Percentiles rank a stretch among this genome's conserved stretches.
These are phyloP conservation scores for Pachycephus smyrnensis DNA, from an alignment of 2,888 invertebrate species.

Conservation along the genomic window DNA sequence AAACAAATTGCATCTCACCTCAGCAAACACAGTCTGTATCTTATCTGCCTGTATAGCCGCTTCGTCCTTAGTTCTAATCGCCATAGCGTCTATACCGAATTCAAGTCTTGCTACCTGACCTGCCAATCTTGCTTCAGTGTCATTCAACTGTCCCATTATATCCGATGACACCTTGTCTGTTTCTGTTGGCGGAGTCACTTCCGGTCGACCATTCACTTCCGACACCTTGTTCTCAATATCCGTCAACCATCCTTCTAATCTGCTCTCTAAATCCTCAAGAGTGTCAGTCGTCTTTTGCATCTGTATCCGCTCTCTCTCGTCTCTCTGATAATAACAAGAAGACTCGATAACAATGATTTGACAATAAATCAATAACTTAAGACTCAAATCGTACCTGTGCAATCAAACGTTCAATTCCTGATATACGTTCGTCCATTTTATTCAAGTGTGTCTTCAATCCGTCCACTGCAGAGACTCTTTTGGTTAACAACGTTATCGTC, in stretches of 20 bases:
- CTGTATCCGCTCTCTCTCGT: constrained; percentile 75
- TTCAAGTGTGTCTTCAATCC: constrained; percentile 79
- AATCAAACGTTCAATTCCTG: constrained; percentile 81
- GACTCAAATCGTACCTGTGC: constrained; percentile 70
- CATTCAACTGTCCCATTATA: constrained; percentile 44
- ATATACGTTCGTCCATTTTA: constrained; percentile 80
- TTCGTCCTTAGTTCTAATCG: constrained; percentile 33
- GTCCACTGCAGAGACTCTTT: constrained; percentile 69
- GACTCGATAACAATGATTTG: constrained; percentile 6
- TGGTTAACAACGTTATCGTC: constrained; percentile 77
- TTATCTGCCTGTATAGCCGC: constrained; percentile 33
- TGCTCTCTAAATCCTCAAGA: constrained; percentile 69
- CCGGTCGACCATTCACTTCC: constrained; percentile 55
- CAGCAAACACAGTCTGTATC: constrained; percentile 31
- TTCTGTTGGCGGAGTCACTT: constrained; percentile 30
- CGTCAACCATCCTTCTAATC: constrained; percentile 66
- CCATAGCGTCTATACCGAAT: constrained; percentile 36
- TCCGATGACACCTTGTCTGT: constrained; percentile 36
- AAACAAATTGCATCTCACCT: constrained; percentile 25
- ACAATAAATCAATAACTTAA: constrained; percentile 2
- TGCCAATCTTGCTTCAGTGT: constrained; percentile 42
- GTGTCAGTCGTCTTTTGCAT: constrained; percentile 74
- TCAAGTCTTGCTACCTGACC: constrained; percentile 47
- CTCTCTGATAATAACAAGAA: constrained; percentile 67
- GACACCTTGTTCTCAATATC: constrained; percentile 66